Percentiles rank a stretch among this genome's conserved stretches.
These are phyloP conservation scores for Neomorphus geoffroyi DNA, from an alignment of 2,797 vertebrate species.

Conservation along the genomic window DNA sequence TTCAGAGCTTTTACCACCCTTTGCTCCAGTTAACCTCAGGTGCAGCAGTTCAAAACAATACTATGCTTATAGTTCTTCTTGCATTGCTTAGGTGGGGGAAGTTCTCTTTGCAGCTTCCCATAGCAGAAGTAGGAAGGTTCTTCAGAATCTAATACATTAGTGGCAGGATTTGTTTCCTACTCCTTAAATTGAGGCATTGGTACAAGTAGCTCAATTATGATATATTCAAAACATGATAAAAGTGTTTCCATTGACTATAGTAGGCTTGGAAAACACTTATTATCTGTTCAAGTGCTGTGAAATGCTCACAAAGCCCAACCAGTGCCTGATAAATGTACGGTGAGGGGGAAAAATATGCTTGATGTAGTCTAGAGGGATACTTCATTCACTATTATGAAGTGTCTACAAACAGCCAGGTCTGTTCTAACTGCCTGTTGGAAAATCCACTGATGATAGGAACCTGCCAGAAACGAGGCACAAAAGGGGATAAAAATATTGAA, in stretches of 20 bases:
- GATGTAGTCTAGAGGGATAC: neutral
- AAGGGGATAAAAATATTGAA: neutral
- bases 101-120: neutral
- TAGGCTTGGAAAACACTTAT: neutral
- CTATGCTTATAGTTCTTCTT: neutral
- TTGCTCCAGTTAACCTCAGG: neutral
- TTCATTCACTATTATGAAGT: neutral
- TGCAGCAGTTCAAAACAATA: neutral
- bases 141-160: neutral
- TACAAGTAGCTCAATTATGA: neutral
- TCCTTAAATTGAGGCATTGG: neutral
- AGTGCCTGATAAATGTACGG: neutral
- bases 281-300: neutral
- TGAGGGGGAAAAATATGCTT: neutral
- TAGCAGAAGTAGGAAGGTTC: neutral
- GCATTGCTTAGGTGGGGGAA: neutral
- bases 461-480: neutral
- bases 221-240: neutral
- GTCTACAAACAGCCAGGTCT: neutral
- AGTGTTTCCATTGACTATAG: neutral
- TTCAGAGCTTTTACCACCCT: neutral
- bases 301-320: neutral
- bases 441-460: neutral
- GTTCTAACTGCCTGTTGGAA: neutral
- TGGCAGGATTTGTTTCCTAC: neutral